Evolutionary conservation across 2,797 vertebrate genomes (phyloP).

Genomic region (Crenuchus spilurus): DNA sequence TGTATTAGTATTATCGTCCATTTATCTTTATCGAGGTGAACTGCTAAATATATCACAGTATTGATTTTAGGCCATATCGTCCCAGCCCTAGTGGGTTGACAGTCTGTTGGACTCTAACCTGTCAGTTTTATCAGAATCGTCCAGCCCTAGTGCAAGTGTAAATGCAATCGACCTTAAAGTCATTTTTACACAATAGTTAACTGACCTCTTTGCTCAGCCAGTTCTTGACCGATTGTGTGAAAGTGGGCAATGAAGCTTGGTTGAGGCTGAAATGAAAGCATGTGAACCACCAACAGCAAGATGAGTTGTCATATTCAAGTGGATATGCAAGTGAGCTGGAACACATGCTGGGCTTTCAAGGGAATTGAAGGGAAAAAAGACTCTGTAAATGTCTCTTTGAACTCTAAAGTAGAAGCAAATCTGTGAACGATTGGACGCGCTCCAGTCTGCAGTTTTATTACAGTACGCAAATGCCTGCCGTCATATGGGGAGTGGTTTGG

Average conservation of each 20-base stretch:
- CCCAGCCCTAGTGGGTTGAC: no score
- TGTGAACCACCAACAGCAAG: not conserved
- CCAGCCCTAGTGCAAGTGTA: no score
- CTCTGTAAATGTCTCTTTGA: conserved; percentile 3
- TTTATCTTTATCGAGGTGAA: no score
- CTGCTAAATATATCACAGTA: no score
- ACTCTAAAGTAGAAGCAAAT: not conserved
- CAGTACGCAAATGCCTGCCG: conserved; percentile 2
- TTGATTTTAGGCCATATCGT: no score
- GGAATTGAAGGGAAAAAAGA: not conserved
- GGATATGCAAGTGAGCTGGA: not conserved
- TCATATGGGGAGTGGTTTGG: not conserved
- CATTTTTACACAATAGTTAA: not conserved
- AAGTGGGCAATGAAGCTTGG: not conserved
- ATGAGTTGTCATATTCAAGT: not conserved
- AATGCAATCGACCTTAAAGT: not conserved
- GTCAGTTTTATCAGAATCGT: no score
- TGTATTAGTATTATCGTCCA: no score
- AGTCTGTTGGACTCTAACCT: no score
- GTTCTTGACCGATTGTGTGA: not conserved
- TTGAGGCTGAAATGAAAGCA: not conserved
- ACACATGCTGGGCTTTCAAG: conserved; percentile 5
- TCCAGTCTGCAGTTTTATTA: conserved; percentile 17
- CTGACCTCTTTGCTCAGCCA: not conserved
- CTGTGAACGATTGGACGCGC: not conserved